Evolutionary conservation across 2,888 invertebrate genomes (phyloP), one percentile per base, ranked within the genome.

Genomic region (Drosophila cognata): DNA sequence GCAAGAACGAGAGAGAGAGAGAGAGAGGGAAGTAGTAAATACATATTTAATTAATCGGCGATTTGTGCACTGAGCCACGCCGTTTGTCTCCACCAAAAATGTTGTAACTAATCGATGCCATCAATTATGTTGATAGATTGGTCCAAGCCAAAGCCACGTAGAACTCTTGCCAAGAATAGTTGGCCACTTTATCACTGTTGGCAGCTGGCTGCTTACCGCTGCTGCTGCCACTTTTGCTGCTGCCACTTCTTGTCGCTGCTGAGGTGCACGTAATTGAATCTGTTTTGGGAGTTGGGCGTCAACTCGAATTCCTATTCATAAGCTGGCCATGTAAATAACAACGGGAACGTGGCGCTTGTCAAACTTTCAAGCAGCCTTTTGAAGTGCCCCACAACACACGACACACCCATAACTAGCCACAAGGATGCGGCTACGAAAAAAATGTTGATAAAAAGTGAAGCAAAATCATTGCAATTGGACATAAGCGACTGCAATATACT

Each of bases 81-180:
- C 82, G 74, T 79, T 72, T 82, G 81, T 81, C 85, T 84, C 61
- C 83, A 18, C 68, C 74, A 73, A 83, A 75, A 59, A 41, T 58
- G 72, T 81, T 77, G 83, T 90, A 84, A 92, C 91, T 92, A 91
- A 91, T 92, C 92, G 92, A 92, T 89, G 88, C 80, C 89, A 91
- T 91, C 92, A 91, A 92, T 92, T 91, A 91, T 87, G 87, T 91
- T 91, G 92, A 92, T 92, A 90, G 92, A 92, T 92, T 89, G 92
- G 81, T 74, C 51, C 62, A 70, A 57, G 70, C 87, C 85, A 81
- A 74, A 81, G 81, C 87, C 78, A 84, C 87, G 84, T 81, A 57
- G 8, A 56, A 56, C 36, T 43, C 63, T 65, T 43, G 56, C 78
- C 52, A 43, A 18, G 29, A 59, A 38, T 74, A 74, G 67, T 74